Evolutionary conservation across 2,888 invertebrate genomes (phyloP).

Genomic region (Acleris sparsana): DNA sequence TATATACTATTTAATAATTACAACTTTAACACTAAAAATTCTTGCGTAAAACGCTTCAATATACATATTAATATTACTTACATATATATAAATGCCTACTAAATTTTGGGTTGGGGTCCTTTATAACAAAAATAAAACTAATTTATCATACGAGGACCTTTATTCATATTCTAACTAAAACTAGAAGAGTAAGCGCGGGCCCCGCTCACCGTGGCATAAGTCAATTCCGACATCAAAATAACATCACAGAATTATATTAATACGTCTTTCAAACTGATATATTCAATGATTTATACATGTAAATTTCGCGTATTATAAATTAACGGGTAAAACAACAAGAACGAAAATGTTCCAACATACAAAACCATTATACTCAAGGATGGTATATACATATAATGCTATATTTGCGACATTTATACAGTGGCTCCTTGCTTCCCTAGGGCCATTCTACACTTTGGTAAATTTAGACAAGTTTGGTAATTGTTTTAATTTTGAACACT

Average conservation of each 20-base stretch:
- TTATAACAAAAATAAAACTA: slow-evolving; percentile 36
- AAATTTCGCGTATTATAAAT: slow-evolving; percentile 20
- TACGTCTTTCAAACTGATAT: slow-evolving; percentile 34
- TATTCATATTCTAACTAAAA: slow-evolving; percentile 35
- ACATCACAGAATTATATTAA: slow-evolving; percentile 36
- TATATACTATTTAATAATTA: slow-evolving; percentile 12
- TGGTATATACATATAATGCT: slow-evolving; percentile 28
- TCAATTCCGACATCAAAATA: slow-evolving; percentile 31
- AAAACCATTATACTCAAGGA: slow-evolving; percentile 23
- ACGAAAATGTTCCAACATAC: slow-evolving; percentile 24
- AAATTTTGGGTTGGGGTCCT: slow-evolving; percentile 44
- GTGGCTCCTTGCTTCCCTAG: slow-evolving; percentile 12
- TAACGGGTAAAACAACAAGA: slow-evolving; percentile 18
- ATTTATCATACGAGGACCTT: slow-evolving; percentile 34
- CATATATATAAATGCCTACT: slow-evolving; percentile 59
- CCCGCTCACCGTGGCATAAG: slow-evolving; percentile 10
- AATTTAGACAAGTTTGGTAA: slow-evolving; percentile 32
- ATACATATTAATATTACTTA: slow-evolving; percentile 34
- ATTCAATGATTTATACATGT: slow-evolving; percentile 32
- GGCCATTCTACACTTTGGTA: slow-evolving; percentile 26
- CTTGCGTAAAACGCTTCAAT: slow-evolving; percentile 23
- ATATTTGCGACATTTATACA: slow-evolving; percentile 29
- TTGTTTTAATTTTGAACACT: slow-evolving; percentile 26
- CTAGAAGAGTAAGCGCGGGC: slow-evolving; percentile 22
- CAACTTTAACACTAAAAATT: slow-evolving; percentile 27